These are phyloP conservation scores for Pterophyllum scalare DNA, from an alignment of 2,113 vertebrate species.

Conservation along the genomic window DNA sequence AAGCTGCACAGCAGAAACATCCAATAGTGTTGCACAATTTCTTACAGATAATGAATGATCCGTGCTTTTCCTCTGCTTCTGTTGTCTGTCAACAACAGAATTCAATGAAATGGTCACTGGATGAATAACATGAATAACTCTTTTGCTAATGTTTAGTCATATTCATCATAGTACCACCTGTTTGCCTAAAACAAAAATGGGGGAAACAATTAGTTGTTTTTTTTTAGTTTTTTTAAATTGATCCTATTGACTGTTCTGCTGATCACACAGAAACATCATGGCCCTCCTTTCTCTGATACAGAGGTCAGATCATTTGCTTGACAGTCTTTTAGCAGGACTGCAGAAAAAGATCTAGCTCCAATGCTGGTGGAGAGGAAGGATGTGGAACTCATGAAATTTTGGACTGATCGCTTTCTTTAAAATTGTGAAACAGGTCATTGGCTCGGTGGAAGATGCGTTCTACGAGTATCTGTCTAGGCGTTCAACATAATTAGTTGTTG, in stretches of 20 bases:
- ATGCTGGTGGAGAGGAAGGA: neutral
- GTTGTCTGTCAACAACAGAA: neutral
- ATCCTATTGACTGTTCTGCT: neutral
- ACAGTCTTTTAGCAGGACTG: neutral
- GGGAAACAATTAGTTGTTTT: neutral
- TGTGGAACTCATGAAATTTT: neutral
- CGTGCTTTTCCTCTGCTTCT: neutral
- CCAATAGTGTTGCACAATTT: neutral
- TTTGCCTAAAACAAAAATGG: neutral
- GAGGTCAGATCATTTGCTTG: neutral
- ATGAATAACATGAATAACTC: neutral
- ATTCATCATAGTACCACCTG: neutral
- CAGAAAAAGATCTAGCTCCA: fast-evolving
- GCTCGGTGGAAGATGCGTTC: neutral
- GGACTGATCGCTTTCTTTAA: neutral
- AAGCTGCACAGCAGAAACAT: neutral
- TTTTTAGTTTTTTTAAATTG: too few species aligned
- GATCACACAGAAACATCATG: neutral
- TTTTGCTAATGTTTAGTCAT: fast-evolving
- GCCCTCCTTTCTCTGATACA: neutral
- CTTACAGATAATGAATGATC: neutral
- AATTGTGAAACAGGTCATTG: neutral
- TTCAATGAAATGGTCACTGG: neutral
- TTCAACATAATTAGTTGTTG: neutral
- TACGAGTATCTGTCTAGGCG: too few species aligned